Base-by-base conservation (phyloP, 1,140 invertebrate genomes). In the Paraescarpia echinospica region DNA sequence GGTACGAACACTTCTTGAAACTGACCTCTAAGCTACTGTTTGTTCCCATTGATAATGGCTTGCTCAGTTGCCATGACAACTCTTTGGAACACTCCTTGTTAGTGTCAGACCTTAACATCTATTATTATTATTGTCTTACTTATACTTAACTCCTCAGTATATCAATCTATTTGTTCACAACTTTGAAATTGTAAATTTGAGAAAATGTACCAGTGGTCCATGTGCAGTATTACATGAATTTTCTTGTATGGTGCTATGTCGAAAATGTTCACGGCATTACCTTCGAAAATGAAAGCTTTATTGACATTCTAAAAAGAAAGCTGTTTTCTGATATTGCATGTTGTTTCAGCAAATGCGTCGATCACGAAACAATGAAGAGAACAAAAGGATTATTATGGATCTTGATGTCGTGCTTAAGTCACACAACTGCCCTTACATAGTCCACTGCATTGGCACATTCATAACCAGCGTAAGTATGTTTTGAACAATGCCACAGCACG, bases 311-410 rank as follows among this genome's bases (percentile, higher is more conserved):
- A 48, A 35, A n/a, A 35, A 91, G 48, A 91, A 90, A 31, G 41
- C 89, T 89, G 89, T 92, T 92, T 77, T 92, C 35, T 93, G n/a
- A 31, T 41, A 12, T 12, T 41, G 41, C 41, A 41, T 91, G 33
- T 93, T 90, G 94, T 95, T 97, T 92, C 96, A 98, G 97, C 98
- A 99, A 98, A 99, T 99, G 99, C 97, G 99, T 93, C 97, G 99
- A 89, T 99, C 98, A 18, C 98, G 99, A 27, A 99, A 99, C 95
- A 97, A 97, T 31, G 99, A 99, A 96, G 99, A 99, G 96, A 99
- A 99, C 93, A 99, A 99, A 96, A 97, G 99, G 94, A 99, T 99
- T 92, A 98, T 99, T 91, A 99, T 99, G 98, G 99, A 99, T 96
- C 97, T 99, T 94, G 99, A 99, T 96, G 99, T 99, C 51, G 98